Base-by-base conservation (phyloP, 1,140 invertebrate genomes). In the Hermetia illucens region DNA sequence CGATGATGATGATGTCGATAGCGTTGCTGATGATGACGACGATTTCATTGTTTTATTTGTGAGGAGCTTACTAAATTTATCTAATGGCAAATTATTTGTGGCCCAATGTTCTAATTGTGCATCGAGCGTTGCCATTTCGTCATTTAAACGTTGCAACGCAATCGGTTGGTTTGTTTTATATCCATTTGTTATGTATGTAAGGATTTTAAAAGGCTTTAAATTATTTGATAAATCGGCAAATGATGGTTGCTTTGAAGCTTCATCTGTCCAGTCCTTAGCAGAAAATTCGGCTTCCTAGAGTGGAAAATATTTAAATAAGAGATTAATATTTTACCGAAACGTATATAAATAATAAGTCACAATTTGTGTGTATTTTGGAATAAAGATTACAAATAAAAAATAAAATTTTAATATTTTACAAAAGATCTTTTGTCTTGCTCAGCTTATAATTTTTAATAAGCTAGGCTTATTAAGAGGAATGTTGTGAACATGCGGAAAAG, bases 181-280 rank as follows among this genome's bases (percentile, higher is more conserved):
- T 6, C 58, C 59, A 43, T 63, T 65, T 40, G 60, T 57, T 56
- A 66, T 62, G 41, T 66, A 63, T 32, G 65, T 55, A 6, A 64
- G 58, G 22, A 61, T 56, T 44, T 61, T 53, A 42, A 66, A 58
- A 5, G 61, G 53, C 45, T 68, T 65, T 10, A 68, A 44, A 24
- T 61, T 61, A 47, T 66, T 69, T 20, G 59, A 51, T 46, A 65
- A 62, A 47, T 68, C 66, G 37, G 62, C 53, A 43, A 64, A 63
- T 17, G 51, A 63, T 41, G 57, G 55, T 29, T 61, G 52, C 19
- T 53, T 52, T 36, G 50, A 58, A 34, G 59, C 50, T 40, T 62
- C 55, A 13, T 55, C 48, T 36, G 68, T 62, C 67, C 67, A 69
- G 43, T 70, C 66, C 38, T 53, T 46, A 21, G 64, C 52, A 21